These are phyloP conservation scores for Nesogale talazaci DNA, from an alignment of 2,113 vertebrate species.

Conservation along the genomic window DNA sequence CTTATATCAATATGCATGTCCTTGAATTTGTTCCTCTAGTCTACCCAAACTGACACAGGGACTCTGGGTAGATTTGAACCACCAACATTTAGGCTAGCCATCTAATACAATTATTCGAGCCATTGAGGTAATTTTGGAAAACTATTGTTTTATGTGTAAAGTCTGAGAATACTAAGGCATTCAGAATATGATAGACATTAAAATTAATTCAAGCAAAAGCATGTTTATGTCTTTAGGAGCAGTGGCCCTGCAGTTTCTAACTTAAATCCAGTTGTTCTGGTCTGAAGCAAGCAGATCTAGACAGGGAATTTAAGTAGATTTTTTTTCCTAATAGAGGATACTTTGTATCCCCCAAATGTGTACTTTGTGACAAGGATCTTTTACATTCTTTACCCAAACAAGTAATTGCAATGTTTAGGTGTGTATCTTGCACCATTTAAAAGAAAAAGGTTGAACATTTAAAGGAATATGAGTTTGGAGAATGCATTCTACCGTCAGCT, in stretches of 20 bases:
- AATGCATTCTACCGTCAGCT: neutral
- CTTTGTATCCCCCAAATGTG: no score
- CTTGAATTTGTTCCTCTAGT: no score
- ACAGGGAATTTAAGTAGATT: no score
- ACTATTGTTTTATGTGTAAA: neutral
- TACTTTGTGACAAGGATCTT: neutral
- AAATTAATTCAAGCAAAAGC: neutral
- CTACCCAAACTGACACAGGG: no score
- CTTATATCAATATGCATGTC: no score
- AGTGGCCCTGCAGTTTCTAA: neutral
- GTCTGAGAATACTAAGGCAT: neutral
- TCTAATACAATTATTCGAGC: no score
- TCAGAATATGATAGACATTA: neutral
- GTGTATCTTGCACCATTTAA: neutral
- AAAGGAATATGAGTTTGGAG: neutral
- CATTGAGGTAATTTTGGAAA: neutral
- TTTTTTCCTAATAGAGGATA: no score
- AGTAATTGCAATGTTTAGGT: neutral
- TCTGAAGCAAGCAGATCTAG: neutral
- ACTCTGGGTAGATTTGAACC: neutral
- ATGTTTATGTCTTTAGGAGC: no score
- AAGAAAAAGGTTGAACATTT: no score
- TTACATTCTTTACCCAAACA: neutral
- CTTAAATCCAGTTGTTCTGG: neutral
- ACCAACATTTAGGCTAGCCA: neutral